These are phyloP conservation scores for Caenorhabditis briggsae DNA, from an alignment of 1,140 invertebrate genomes.

Conservation along the genomic window DNA sequence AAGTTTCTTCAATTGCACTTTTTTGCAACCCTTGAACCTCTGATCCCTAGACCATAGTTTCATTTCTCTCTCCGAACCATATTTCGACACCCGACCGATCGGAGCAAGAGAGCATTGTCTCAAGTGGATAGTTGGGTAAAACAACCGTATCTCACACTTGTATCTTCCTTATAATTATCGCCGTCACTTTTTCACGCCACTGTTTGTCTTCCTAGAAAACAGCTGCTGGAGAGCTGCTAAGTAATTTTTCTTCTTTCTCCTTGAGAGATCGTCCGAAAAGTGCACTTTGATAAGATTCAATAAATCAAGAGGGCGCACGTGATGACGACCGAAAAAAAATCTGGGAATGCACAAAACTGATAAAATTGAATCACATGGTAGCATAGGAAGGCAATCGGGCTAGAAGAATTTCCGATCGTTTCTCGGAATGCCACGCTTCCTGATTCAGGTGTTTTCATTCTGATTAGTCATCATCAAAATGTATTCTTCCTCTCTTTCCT, in stretches of 20 bases:
- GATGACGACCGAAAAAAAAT: slow-evolving; percentile 2
- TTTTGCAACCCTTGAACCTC: slow-evolving; percentile 1
- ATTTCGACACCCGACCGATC: background rate
- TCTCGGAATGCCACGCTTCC: background rate
- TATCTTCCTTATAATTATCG: background rate
- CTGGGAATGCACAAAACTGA: slow-evolving; percentile 11
- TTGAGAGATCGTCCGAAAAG: slow-evolving; percentile 28
- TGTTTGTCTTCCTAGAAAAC: slow-evolving; percentile 49
- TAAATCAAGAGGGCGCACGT: slow-evolving; percentile 11
- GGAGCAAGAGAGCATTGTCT: slow-evolving; percentile 20
- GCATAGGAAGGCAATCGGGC: background rate
- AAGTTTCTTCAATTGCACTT: background rate
- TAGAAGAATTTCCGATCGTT: background rate
- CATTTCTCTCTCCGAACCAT: slow-evolving; percentile 13
- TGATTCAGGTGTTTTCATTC: background rate
- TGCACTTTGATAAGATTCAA: background rate
- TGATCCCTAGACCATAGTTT: slow-evolving; percentile 29
- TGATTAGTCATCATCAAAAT: background rate
- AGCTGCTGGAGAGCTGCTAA: slow-evolving; percentile 40
- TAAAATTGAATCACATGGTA: slow-evolving; percentile 10
- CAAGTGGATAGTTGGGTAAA: slow-evolving; percentile 30
- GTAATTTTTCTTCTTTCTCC: background rate
- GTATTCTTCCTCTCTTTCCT: background rate
- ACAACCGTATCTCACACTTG: slow-evolving; percentile 25
- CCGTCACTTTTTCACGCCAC: slow-evolving; percentile 50